Base-by-base conservation (phyloP, 2,888 invertebrate genomes). In the Chorisops tibialis region DNA sequence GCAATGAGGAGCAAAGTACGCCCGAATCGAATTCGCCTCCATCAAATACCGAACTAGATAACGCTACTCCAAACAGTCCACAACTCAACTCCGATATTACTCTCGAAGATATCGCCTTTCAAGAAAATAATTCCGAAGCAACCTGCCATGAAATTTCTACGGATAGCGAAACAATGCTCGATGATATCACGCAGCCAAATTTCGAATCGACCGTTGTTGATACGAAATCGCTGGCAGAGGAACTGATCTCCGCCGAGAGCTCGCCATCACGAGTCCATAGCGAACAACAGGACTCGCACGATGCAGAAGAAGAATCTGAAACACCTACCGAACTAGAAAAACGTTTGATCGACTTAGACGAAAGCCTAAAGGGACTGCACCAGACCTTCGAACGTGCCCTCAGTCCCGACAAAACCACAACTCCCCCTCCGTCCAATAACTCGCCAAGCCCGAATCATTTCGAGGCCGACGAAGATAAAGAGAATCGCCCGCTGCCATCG, bases 171-270 rank as follows among this genome's bases (percentile, higher is more conserved):
- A 21, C 16, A 12, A 59, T 59, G 41, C 68, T 75, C 56, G 72
- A 74, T 60, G 71, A 75, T 61, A 65, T 73, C 14, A 70, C 73
- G 2, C 56, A 72, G 52, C 73, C 75, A 19, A 68, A 69, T 58
- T 71, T 73, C 61, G 73, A 74, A 61, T 68, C 67, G n/a, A 71
- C 70, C 2, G 61, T 59, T 6, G 68, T 67, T 2, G 64, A 66
- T 35, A 35, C 54, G 5, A 56, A 12, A 50, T 50, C 49, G 6
- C 11, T 50, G 30, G 49, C 49, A 12, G 49, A 50, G 11, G 19
- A n/a, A 12, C 19, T 22, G 22, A 19, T n/a, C 12, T 41, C 41
- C 5, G 41, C n/a, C 1, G 14, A 41, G n/a, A 41, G 9, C 12
- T 41, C 41, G 6, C 12, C 41, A 41, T 6, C 6, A 12, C 12